A percentile compares a stretch with the other conserved stretches of the same genome.
These are phyloP conservation scores for Dicycla oo DNA, from an alignment of 2,888 invertebrate species.

Conservation along the genomic window DNA sequence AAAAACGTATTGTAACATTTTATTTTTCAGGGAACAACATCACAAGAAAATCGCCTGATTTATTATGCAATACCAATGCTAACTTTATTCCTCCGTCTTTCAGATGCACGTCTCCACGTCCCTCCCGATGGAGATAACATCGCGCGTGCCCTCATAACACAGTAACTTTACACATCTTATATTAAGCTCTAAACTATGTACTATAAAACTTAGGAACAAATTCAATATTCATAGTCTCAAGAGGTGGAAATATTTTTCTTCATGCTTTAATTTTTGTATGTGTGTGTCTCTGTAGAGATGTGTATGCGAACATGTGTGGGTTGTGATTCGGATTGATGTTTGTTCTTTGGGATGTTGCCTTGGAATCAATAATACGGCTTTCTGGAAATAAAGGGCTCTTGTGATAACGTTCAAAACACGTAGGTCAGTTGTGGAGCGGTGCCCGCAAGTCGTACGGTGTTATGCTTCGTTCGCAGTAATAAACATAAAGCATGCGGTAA, in stretches of 20 bases:
- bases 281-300: conserved; percentile 67
- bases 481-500: too few species aligned
- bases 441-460: not conserved
- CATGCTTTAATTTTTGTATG: conserved; percentile 88
- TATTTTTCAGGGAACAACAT: not conserved
- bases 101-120: conserved; percentile 80
- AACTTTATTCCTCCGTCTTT: conserved; percentile 17
- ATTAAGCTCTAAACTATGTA: conserved; percentile 83
- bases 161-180: conserved; percentile 73
- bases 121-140: conserved; percentile 80
- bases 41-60: not conserved
- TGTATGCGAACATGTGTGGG: conserved; percentile 63
- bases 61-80: not conserved
- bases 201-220: conserved; percentile 87
- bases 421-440: not conserved
- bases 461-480: too few species aligned
- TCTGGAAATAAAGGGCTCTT: too few species aligned
- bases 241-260: conserved; percentile 83
- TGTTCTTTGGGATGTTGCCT: conserved; percentile 35
- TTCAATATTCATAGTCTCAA: conserved; percentile 85
- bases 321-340: conserved; percentile 61
- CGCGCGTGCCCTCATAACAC: conserved; percentile 87
- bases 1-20: not conserved
- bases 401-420: not conserved
- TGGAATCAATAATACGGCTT: conserved; percentile 43